Evolutionary conservation across 1,140 invertebrate species (phyloP).

Genomic region (Steinernema feltiae): DNA sequence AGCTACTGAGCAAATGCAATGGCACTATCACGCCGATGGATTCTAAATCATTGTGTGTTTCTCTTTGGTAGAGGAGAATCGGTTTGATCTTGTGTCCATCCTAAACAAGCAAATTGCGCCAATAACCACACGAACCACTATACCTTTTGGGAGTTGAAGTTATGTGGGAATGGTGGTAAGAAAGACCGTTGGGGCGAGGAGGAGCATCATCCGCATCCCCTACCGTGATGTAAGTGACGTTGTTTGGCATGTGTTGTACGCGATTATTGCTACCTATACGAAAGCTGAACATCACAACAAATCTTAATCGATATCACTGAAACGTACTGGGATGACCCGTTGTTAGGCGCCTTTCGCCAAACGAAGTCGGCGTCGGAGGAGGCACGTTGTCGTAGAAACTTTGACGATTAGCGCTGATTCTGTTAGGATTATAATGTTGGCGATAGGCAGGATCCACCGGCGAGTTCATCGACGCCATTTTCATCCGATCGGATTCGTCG

Average conservation of each 20-base stretch:
- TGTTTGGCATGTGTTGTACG: not conserved
- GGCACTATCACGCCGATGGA: not conserved
- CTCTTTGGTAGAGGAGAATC: conserved; percentile 15
- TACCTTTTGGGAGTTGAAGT: not conserved
- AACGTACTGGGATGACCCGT: not conserved
- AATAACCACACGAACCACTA: too few relatives aligned
- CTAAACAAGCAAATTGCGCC: too few relatives aligned
- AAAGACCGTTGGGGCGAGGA: conserved; percentile 3
- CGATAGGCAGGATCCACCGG: not conserved
- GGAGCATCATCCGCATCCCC: not conserved
- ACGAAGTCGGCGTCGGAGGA: not conserved
- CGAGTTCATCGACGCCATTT: not conserved
- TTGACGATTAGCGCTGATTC: not conserved
- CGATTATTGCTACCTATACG: not conserved
- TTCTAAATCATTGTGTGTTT: not conserved
- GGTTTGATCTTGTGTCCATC: too few relatives aligned
- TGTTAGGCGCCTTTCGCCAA: not conserved
- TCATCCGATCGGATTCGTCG: not conserved
- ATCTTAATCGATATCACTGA: not conserved
- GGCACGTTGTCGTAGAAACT: conserved; percentile 13
- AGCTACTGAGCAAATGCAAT: not conserved
- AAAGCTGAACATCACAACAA: not conserved
- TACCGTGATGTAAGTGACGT: conserved; percentile 7
- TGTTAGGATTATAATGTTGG: not conserved
- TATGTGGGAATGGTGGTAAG: not conserved